Evolutionary conservation across 2,113 vertebrate genomes (phyloP), one percentile per base, ranked within the genome.

Genomic region (Engraulis encrasicolus): DNA sequence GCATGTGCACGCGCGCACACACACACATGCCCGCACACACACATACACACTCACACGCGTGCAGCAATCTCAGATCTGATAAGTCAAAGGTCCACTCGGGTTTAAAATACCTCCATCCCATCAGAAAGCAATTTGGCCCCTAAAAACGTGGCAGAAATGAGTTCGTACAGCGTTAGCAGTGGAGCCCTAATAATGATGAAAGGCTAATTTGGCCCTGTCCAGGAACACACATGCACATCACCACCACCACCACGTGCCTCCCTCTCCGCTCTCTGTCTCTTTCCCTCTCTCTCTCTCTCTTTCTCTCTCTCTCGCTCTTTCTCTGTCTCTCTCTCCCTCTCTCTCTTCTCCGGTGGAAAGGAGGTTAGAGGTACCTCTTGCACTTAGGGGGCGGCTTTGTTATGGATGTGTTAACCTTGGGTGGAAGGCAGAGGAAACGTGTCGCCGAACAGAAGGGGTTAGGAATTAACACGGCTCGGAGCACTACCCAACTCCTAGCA

Each of bases 71-170:
- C 89, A 78, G 88, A 87, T 91, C 90, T 89, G 90, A 91, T 84
- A 88, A 88, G 89, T 87, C 11, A 74, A 7, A 90, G 86, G 79
- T 82, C 81, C 79, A 83, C 83, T 84, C 85, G 14, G 83, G 85
- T 85, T 14, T 87, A 85, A 85, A 84, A 88, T n/a, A 52, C 91
- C 89, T 85, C 86, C 81, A 84, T 82, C 66, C 85, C 94, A 95
- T 94, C 86, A 93, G 93, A 95, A 94, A 95, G 94, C 91, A 93
- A 94, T 95, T 95, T 94, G 81, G 85, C 80, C 83, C 88, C n/a
- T n/a, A n/a, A n/a, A 85, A 91, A 89, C 88, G 84, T 90, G 91
- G 90, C 83, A 81, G 84, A 90, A 91, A 81, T 52, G 89, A n/a
- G n/a, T n/a, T n/a, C 84, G 86, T 18, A 82, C 81, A 86, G 85